Conservation (phyloP, 2,797 vertebrate species). For the Thripadectes ignobilis region DNA sequence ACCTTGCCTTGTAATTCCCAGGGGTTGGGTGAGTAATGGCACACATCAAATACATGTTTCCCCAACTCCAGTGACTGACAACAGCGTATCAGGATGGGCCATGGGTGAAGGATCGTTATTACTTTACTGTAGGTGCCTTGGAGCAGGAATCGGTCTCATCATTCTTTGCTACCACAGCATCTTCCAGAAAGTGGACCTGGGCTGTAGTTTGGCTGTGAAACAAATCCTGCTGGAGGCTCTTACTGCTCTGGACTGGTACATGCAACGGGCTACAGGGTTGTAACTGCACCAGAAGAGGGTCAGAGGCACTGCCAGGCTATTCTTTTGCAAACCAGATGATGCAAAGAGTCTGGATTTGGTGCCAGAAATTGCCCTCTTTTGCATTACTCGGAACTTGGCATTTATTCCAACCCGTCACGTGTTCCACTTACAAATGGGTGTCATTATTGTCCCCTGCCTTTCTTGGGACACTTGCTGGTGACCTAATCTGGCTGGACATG, state of each 20-base stretch:
- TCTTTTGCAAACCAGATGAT: accelerated
- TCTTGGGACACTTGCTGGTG: neutral
- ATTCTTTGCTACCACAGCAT: neutral
- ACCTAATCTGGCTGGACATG: neutral
- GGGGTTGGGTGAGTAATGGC: neutral
- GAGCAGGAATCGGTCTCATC: neutral
- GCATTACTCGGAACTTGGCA: neutral
- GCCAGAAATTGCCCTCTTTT: neutral
- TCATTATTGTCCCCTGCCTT: neutral
- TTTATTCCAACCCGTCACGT: accelerated
- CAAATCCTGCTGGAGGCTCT: neutral
- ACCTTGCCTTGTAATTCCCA: neutral
- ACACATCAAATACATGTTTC: neutral
- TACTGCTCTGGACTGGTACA: neutral
- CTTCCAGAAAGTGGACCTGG: neutral
- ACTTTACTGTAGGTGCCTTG: neutral
- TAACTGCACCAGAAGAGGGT: neutral
- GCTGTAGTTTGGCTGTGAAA: neutral
- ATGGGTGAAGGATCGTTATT: neutral
- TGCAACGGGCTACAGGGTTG: neutral
- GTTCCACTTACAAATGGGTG: neutral
- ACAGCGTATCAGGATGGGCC: accelerated
- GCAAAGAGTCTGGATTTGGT: neutral
- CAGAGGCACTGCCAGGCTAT: neutral
- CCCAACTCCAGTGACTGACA: neutral